Base-by-base conservation (phyloP, 2,113 vertebrate genomes). In the Scomber scombrus region DNA sequence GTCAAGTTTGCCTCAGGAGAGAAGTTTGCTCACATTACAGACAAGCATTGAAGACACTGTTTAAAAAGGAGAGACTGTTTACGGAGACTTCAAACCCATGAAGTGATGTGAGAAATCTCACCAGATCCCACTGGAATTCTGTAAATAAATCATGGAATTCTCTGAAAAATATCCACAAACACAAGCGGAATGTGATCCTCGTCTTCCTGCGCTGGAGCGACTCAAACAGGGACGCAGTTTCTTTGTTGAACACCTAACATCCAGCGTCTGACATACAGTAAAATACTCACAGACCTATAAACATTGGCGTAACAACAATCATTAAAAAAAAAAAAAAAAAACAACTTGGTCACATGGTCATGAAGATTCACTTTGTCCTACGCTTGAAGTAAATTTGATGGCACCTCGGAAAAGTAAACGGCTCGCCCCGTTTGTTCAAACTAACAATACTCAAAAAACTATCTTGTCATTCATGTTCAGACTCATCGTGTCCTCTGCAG, bases 181-280 rank as follows among this genome's bases (percentile, higher is more conserved):
- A 82, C 40, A 88, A 85, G 86, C 55, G 92, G 93, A 94, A 94
- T 93, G 92, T 92, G 76, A 90, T 78, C 46, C 78, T 82, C 12
- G 19, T 88, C 76, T 82, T 66, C 52, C 65, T 60, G 81, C 68
- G 12, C 51, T 57, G 71, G 46, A 85, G 57, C 26, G 5, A 74
- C 73, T 76, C 40, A 21, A 63, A 71, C 63, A 45, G 64, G 56
- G 34, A 84, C 7, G 11, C 15, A 5, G 15, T 63, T 69, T 56
- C 81, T 77, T 81, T 56, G 71, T 60, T 63, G 63, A 63, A 84
- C 50, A 49, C 68, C 60, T 46, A 73, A 72, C 69, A 54, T 29
- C 68, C 23, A 52, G 49, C 40, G 58, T 43, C 45, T 55, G 58
- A 81, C 46, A 26, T 4, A 72, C 58, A 66, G 47, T 56, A 68